Evolutionary conservation across 2,888 invertebrate genomes (phyloP), one percentile per base, ranked within the genome.

Genomic region (Lymantria dispar): DNA sequence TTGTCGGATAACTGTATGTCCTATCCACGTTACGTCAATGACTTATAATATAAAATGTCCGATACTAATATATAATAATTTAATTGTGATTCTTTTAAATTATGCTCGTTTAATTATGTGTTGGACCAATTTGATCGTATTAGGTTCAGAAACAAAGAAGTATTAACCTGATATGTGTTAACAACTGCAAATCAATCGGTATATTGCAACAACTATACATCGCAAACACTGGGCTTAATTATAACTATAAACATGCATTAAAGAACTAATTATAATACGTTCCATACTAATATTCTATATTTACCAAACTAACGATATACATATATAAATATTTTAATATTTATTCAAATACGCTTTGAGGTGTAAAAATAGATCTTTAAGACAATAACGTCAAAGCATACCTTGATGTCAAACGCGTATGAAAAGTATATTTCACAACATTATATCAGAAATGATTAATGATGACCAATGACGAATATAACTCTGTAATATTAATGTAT

Each of bases 221-320:
- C 70, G 72, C 76, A 72, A 75, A 74, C 64, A 83, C 72, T 76
- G 75, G 76, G 77, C 78, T 69, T 33, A 76, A 78, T 83, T 85
- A 87, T 76, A 81, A 76, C 87, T 88, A 89, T 78, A 76, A 81
- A 84, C 87, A 88, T 87, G 87, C 85, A 89, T 84, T 87, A 86
- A 86, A 85, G 74, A 68, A 77, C 85, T 87, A 87, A 83, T 86
- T 89, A 87, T 87, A 88, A 87, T 88, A 88, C 83, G 78, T 74
- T 84, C 74, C 84, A 64, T 79, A 81, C 87, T 86, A 88, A 87
- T 76, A 73, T 73, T 70, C 80, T 87, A 87, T 73, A 79, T 76
- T 85, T 87, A 87, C 68, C 67, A 85, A 86, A 85, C 89, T 90
- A 87, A 87, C 83, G 78, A 87, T 88, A 89, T 85, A 86, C 80